Evolutionary conservation across 2,797 vertebrate genomes (phyloP), one percentile per base, ranked within the genome.

Genomic region (Crenuchus spilurus): DNA sequence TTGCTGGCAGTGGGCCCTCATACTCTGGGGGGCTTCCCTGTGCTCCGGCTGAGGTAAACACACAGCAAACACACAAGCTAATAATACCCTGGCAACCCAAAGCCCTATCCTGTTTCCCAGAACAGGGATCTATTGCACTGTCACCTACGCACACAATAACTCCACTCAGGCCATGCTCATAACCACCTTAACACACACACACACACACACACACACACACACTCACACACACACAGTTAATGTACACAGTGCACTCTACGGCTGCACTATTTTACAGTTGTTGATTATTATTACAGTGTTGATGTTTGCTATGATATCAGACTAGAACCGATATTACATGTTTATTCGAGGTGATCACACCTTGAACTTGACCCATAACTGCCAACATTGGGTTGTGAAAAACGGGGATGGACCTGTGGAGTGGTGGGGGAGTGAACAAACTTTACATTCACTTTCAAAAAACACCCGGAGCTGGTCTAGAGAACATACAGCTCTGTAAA

Each of bases 11-110:
- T 11, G 65, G 58, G 74, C 75, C 65, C 48, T 28, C 60, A 68
- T 84, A 74, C 74, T 82, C 79, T 61, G 63, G 62, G 81, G 86
- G 82, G 86, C 82, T 87, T 87, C 86, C 86, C 86, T 85, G 51
- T 81, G 73, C 69, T 64, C 69, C 67, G 70, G 73, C 83, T 69
- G 79, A 77, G 70, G 58, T 84, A 86, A 86, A 85, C 84, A 85
- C 84, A 84, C 74, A 78, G 80, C 80, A 83, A 85, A 78, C 67
- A 49, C 48, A 70, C 71, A 63, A 55, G 64, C 80, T 86, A 86
- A 86, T 84, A 86, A 83, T 87, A 84, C 74, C 68, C 44, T 72
- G 58, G 79, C 71, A 69, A 72, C 65, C 41, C 62, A 42, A 72
- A 49, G 74, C 74, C 85, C 77, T 76, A 85, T 83, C 80, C 80